A percentile compares a stretch with the other conserved stretches of the same genome.
Conservation (phyloP, 2,797 vertebrate genomes). For the Bryconaethiops microstoma region DNA sequence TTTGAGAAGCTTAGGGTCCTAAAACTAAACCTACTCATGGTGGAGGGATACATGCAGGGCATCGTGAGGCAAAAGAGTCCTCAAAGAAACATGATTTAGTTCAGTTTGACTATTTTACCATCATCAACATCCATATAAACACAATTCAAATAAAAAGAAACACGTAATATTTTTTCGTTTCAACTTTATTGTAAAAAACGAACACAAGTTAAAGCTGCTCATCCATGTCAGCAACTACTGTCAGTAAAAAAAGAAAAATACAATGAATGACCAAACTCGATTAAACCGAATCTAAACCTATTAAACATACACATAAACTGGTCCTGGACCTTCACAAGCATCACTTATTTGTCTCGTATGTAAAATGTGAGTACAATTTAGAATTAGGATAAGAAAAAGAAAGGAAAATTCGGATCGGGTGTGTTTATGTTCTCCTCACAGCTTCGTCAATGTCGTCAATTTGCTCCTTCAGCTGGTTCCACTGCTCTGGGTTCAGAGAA, state of each 20-base stretch:
- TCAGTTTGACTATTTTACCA: too few relatives aligned
- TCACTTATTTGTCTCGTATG: conserved; percentile 50
- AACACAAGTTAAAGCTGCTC: neutral
- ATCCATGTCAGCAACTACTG: neutral
- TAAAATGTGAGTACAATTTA: conserved; percentile 70
- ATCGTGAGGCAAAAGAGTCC: too few relatives aligned
- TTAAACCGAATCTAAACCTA: conserved; percentile 43
- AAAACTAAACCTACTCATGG: too few relatives aligned
- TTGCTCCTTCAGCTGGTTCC: conserved; percentile 88
- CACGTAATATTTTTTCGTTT: neutral
- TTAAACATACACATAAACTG: conserved; percentile 45
- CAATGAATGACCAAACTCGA: conserved; percentile 16
- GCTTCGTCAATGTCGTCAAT: conserved; percentile 88
- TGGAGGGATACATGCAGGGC: too few relatives aligned
- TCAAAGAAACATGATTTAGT: too few relatives aligned
- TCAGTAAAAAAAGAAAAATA: conserved; percentile 46
- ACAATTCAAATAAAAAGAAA: neutral
- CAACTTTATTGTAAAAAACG: conserved; percentile 52
- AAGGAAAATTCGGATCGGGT: conserved; percentile 18
- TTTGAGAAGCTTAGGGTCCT: too few relatives aligned
- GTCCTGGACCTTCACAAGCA: conserved; percentile 34
- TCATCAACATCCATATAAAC: too few relatives aligned
- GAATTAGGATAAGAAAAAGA: conserved; percentile 31
- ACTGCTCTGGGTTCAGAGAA: conserved; percentile 88
- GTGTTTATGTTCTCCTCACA: conserved; percentile 82